Base-by-base conservation (phyloP, 2,888 invertebrate genomes). In the Pyrrhia umbra region DNA sequence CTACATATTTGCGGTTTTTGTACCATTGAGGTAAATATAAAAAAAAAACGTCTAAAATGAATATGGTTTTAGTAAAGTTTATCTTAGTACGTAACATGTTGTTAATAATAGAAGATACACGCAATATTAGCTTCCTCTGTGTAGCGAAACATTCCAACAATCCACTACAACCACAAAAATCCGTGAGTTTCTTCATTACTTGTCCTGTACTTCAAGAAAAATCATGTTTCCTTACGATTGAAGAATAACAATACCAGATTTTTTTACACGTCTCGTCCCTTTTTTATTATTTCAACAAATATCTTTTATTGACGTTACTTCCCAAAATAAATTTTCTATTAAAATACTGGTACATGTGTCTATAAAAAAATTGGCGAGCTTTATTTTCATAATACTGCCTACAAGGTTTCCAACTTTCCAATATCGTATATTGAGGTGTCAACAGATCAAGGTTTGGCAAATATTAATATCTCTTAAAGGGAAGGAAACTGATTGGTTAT, bases 371-470 rank as follows among this genome's bases (percentile, higher is more conserved):
- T n/a, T n/a, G 37, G 37, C 37, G 6, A 15, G 15, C 37, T 37
- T 15, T 15, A 37, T 37, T 37, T 42, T 42, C 18, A 42, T 42
- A 42, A 16, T 5, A 42, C 20, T 10, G 9, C 9, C 4, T 42
- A 42, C 15, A 42, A 20, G 9, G 5, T 16, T 15, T 34, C 40
- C 0, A 15, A 46, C 13, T 18, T 64, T 25, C 5, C 2, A 25
- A 20, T 58, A 25, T n/a, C 13, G 15, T 49, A 25, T 15, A 27
- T 15, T 21, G 13, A 21, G 13, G 9, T 43, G 25, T 42, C 30
- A 34, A 68, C 46, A 68, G 69, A 58, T 68, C 30, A 46, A 68
- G 39, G 39, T 18, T 34, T 16, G 4, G 46, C 46, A 47, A 47
- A 63, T 56, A 30, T 23, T n/a, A 34, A 34, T 34, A 34, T 34